phyloP scores from a whole-genome alignment of 1,140 invertebrate species.

The Steinernema feltiae region DNA sequence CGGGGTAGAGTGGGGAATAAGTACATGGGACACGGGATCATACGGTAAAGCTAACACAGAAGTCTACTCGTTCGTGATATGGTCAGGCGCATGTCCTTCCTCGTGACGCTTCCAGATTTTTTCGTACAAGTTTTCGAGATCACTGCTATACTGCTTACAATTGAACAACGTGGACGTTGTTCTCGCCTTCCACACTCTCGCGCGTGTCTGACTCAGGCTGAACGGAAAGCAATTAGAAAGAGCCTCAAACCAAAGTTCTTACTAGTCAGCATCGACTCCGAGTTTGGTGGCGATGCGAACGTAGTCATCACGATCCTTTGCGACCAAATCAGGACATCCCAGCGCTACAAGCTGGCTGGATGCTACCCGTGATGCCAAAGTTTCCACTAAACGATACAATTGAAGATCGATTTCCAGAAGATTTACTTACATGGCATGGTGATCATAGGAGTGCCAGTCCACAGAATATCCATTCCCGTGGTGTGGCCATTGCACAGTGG shows the following conservation, averaged over 20 bases:
- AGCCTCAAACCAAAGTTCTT: constrained; percentile 60
- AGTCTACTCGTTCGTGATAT: constrained; percentile 62
- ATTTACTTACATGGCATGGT: constrained; percentile 73
- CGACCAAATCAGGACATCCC: constrained; percentile 87
- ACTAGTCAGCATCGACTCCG: constrained; percentile 83
- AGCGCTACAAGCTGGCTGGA: constrained; percentile 87
- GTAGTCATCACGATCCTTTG: constrained; percentile 78
- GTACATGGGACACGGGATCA: background rate
- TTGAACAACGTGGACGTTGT: constrained; percentile 84
- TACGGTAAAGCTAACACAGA: background rate
- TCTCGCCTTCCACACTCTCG: constrained; percentile 85
- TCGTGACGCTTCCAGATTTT: constrained; percentile 79
- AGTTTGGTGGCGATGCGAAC: constrained; percentile 84
- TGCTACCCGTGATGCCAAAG: constrained; percentile 90
- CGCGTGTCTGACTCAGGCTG: constrained; percentile 81
- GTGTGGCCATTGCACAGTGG: constrained; percentile 98
- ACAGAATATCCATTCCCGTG: constrained; percentile 98
- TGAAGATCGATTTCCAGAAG: background rate
- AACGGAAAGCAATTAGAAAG: constrained; percentile 53
- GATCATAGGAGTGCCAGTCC: constrained; percentile 96
- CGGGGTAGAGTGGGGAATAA: background rate
- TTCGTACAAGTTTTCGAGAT: constrained; percentile 77
- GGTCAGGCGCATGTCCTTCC: constrained; percentile 70
- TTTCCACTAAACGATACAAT: constrained; percentile 65
- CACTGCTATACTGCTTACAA: constrained; percentile 78